Conservation (phyloP, 1,140 invertebrate genomes). For the Temnothorax nylanderi region DNA sequence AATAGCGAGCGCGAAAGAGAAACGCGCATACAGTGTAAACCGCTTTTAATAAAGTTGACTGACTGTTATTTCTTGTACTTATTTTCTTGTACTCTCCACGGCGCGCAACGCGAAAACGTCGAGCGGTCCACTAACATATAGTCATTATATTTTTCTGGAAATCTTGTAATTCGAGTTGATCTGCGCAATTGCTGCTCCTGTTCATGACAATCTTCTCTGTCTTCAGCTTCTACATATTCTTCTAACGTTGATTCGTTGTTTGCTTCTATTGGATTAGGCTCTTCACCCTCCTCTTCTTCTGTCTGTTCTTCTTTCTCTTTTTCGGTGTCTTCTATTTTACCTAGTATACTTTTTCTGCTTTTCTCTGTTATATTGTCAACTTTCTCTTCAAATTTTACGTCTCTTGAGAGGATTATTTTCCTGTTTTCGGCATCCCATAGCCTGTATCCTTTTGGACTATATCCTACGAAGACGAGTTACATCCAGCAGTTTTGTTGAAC, state of each 20-base stretch:
- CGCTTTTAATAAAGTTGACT: too few species aligned
- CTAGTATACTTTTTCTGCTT: neutral
- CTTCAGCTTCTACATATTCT: neutral
- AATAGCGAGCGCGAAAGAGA: too few species aligned
- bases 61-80: too few species aligned
- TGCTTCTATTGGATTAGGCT: neutral
- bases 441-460: constrained; percentile 7
- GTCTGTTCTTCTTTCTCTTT: neutral
- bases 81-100: too few species aligned
- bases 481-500: neutral
- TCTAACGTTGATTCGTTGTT: neutral
- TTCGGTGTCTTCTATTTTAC: neutral
- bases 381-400: neutral
- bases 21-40: too few species aligned
- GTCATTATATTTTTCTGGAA: neutral
- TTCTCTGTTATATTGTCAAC: neutral
- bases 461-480: neutral
- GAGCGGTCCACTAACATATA: too few species aligned
- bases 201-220: neutral
- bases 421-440: neutral
- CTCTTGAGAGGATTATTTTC: constrained; percentile 9
- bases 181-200: neutral
- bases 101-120: too few species aligned
- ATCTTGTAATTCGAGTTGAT: neutral
- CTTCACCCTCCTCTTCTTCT: neutral